Percentiles rank a stretch among this genome's conserved stretches.
Conservation (phyloP, 2,113 vertebrate genomes). For the Apaloderma vittatum region DNA sequence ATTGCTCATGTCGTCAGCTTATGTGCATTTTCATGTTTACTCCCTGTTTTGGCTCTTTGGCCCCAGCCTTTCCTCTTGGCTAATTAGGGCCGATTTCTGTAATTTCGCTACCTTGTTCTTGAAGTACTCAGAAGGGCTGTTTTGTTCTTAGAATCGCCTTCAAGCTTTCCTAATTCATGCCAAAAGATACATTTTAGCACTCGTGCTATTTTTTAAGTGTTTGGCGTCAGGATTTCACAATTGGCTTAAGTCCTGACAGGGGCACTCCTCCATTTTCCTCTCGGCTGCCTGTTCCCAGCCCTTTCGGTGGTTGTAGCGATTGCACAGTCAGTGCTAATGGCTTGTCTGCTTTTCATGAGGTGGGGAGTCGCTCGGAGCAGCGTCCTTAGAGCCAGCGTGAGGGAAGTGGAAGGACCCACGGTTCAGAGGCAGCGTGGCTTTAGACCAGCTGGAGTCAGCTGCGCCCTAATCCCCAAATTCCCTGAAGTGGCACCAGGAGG, state of each 20-base stretch:
- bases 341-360: not conserved
- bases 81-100: not conserved
- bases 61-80: not conserved
- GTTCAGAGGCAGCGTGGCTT: not conserved
- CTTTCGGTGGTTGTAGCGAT: not conserved
- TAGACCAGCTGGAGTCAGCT: not conserved
- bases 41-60: not conserved
- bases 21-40: not conserved
- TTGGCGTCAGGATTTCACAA: not conserved
- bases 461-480: not conserved
- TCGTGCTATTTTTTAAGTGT: not conserved
- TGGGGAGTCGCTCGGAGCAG: not conserved
- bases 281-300: not conserved
- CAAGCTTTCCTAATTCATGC: not conserved
- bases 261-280: not conserved
- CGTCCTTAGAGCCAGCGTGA: not conserved
- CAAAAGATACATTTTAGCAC: slow-evolving; percentile 9
- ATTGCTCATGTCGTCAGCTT: not conserved
- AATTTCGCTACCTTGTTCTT: not conserved
- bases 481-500: not conserved
- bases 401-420: not conserved
- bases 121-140: not conserved
- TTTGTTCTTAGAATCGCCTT: slow-evolving; percentile 17
- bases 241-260: not conserved
- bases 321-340: rapidly evolving